Base-by-base conservation (phyloP, 1,140 invertebrate genomes). In the Pseudomyrmex dendroicus region DNA sequence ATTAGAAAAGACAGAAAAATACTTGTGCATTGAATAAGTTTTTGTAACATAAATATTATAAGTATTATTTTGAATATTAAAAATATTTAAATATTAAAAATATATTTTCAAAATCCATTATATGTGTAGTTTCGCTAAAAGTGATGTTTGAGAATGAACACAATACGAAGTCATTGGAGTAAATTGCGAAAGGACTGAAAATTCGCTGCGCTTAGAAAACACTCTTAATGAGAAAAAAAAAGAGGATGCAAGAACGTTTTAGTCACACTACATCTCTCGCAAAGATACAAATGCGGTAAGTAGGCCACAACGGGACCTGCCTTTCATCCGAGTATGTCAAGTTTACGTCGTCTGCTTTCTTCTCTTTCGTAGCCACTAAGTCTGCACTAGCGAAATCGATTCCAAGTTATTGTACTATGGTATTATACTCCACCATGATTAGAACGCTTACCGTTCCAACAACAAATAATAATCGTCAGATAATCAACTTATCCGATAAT, bases 301-400 rank as follows among this genome's bases (percentile, higher is more conserved):
- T 94, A 85, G 93, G 94, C 88, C 92, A 89, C 93, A 94, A 94
- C 94, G 93, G 93, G 90, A 94, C 92, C 89, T 91, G 91, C 91
- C 92, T 94, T 92, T 93, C 92, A 91, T 92, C 90, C 76, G 54
- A 89, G 73, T 92, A 77, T 91, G 89, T 90, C 91, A 90, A 92
- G 90, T 90, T 89, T 88, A 89, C 82, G 85, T 72, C 57, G 61
- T 66, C 70, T 73, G 84, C 77, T 83, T 86, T 76, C 66, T 61
- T 85, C 82, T 35, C 35, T 35, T 35, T 86, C 25, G 15, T 22
- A 12, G 10, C 35, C 48, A 57, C 46, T 61, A 59, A 44, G 73
- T 82, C 73, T 89, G 64, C 44, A 67, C 54, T 66, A 84, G 83
- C 68, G 72, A 91, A 86, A 88, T 90, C 86, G 72, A 88, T 87